A percentile compares a stretch with the other conserved stretches of the same genome.
Conservation (phyloP, 2,113 vertebrate genomes). For the Suncus etruscus region DNA sequence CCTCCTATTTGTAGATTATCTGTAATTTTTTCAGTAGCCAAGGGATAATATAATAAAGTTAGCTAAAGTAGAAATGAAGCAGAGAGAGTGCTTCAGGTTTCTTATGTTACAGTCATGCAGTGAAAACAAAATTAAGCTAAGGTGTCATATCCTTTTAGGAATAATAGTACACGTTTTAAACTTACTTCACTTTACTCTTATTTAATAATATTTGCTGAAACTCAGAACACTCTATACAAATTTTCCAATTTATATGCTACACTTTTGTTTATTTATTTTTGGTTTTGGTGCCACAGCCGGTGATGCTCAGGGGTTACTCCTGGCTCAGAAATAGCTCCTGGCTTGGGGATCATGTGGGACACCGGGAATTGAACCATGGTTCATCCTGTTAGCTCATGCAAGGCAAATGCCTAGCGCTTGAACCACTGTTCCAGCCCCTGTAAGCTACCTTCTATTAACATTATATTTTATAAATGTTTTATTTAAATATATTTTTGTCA, state of each 20-base stretch:
- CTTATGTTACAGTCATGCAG: constrained; percentile 49
- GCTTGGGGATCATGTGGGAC: no score
- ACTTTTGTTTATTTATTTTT: no score
- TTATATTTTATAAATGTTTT: constrained; percentile 41
- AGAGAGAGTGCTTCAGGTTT: constrained; percentile 58
- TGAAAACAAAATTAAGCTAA: constrained; percentile 69
- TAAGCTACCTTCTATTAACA: background rate
- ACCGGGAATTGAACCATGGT: no score
- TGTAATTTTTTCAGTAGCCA: constrained; percentile 79
- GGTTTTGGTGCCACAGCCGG: no score
- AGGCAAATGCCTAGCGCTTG: background rate
- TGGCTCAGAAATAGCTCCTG: no score
- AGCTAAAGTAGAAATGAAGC: constrained; percentile 33
- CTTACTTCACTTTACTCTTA: constrained; percentile 15
- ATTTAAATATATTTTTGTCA: constrained; percentile 29
- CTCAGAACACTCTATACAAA: constrained; percentile 34
- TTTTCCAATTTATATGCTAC: background rate
- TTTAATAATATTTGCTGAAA: constrained; percentile 55
- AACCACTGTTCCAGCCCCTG: background rate
- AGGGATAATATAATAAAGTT: constrained; percentile 79
- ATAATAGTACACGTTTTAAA: constrained; percentile 57
- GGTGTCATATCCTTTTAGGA: constrained; percentile 62
- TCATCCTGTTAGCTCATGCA: no score
- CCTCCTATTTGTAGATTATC: constrained; percentile 77
- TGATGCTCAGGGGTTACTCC: no score